Evolutionary conservation across 37 sponge, comb jelly and placozoan genomes (phyloP), one percentile per base, ranked within the genome.

Genomic region (Halisarca cf. caerulea): DNA sequence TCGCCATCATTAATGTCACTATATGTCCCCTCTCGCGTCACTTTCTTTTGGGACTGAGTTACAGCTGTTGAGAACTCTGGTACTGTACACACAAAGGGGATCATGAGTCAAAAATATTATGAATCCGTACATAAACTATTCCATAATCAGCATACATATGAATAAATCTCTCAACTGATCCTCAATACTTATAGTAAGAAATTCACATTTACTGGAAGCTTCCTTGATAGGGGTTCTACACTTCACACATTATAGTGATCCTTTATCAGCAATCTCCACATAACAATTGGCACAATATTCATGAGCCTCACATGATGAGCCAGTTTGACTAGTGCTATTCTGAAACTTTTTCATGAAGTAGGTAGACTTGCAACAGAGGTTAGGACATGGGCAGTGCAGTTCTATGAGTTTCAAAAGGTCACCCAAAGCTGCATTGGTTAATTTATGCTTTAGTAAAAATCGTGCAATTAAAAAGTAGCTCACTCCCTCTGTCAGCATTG

Each of bases 401-500:
- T 75, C 36, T 4, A 85, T 20, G n/a, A 79, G 60, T 40, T 78
- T 58, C 17, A 79, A 28, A 6, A 85, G 33, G 58, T 85, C 86
- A 59, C 3, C 41, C n/a, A 85, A 20, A 11, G 86, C 79, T 59
- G 45, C 79, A 57, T 85, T 32, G 27, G 79, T 85, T 37, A 85
- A 41, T 20, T 78, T 85, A 58, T 85, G 86, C 40, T 34, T 36
- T 68, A 85, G 59, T 32, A 24, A 36, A 25, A 47, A 73, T 45
- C 42, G 24, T 74, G 74, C 55, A 21, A 84, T 14, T n/a, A 84
- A 58, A 36, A 84, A 27, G 58, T 38, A 55, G 59, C 59, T 58
- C 2, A 30, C 25, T 28, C 15, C 32, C 6, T 39, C 55, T 33
- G 35, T 71, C 30, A 81, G 35, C 21, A 18, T 32, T 58, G 82